A percentile compares a stretch with the other conserved stretches of the same genome.
These are phyloP conservation scores for Aplocera efformata DNA, from an alignment of 2,888 invertebrate genomes.

Conservation along the genomic window DNA sequence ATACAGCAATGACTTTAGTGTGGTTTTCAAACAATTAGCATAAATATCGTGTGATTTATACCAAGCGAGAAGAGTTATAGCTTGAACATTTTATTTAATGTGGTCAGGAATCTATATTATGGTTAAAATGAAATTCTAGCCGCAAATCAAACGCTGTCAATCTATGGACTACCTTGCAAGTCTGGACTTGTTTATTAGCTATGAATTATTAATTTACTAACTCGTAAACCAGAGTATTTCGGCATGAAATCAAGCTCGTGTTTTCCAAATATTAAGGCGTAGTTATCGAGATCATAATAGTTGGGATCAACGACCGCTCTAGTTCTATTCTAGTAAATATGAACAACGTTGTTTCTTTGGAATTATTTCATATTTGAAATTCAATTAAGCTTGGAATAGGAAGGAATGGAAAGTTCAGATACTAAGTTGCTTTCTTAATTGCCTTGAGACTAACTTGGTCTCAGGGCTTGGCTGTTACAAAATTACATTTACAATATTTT, in stretches of 20 bases:
- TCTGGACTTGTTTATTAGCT: slow-evolving; percentile 6
- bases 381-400: slow-evolving; percentile 11
- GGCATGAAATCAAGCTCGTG: slow-evolving; percentile 49
- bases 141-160: slow-evolving; percentile 8
- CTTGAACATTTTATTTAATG: no score
- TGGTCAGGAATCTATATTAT: no score
- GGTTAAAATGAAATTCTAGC: no score
- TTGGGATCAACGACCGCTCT: slow-evolving; percentile 64
- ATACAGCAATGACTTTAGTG: no score
- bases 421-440: slow-evolving; percentile 11
- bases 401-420: slow-evolving; percentile 18
- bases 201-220: slow-evolving; percentile 30
- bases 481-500: not conserved
- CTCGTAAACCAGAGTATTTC: slow-evolving; percentile 37
- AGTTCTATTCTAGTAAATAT: slow-evolving; percentile 66
- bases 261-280: slow-evolving; percentile 55
- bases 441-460: slow-evolving; percentile 4
- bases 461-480: slow-evolving; percentile 2
- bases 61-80: no score
- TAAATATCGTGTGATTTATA: no score
- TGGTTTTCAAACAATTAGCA: no score
- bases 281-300: slow-evolving; percentile 67
- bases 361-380: slow-evolving; percentile 23
- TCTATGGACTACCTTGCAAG: slow-evolving; percentile 1
- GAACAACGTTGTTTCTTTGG: slow-evolving; percentile 45